Conservation (phyloP, 2,888 invertebrate species). For the Folsomia manolachei region DNA sequence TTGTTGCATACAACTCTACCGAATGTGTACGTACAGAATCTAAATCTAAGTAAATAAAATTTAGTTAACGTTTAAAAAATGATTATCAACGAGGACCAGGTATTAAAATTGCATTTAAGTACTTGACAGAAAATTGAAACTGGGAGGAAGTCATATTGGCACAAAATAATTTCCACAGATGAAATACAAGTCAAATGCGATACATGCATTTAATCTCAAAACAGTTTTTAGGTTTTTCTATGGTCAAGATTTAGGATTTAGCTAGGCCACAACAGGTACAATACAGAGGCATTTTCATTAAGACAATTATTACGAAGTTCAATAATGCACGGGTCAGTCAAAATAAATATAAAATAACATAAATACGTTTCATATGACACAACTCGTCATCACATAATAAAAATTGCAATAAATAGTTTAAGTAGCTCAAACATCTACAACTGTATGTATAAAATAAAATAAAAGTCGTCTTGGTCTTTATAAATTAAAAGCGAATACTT, state of each 20-base stretch:
- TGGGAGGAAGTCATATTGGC: slow-evolving; percentile 1
- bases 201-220: neutral
- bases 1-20: too few relatives aligned
- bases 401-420: neutral
- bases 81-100: too few relatives aligned
- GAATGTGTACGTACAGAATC: too few relatives aligned
- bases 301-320: too few relatives aligned
- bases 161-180: neutral
- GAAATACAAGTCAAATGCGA: too few relatives aligned
- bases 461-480: neutral
- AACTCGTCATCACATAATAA: neutral
- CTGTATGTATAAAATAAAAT: neutral
- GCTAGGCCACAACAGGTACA: neutral
- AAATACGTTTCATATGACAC: too few relatives aligned
- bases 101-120: too few relatives aligned
- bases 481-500: neutral
- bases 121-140: neutral
- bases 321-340: too few relatives aligned
- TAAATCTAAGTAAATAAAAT: too few relatives aligned
- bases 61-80: too few relatives aligned
- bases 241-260: neutral
- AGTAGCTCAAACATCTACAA: neutral
- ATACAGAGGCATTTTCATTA: too few relatives aligned
- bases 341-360: too few relatives aligned
- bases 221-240: neutral